Conservation (phyloP, 2,888 invertebrate species). For the Ennomos erosarius region DNA sequence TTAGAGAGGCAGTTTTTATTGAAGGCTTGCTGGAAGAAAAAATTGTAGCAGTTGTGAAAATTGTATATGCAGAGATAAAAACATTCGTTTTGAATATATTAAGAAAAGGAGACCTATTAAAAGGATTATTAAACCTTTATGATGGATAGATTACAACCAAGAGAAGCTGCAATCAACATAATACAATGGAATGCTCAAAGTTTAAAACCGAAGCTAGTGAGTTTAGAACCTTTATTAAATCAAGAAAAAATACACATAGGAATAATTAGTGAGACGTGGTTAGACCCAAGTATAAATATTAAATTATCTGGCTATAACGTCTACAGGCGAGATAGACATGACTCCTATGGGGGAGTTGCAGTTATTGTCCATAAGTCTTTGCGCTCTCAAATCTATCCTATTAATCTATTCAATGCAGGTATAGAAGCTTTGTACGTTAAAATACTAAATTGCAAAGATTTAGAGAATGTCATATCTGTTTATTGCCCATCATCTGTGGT, state of each 20-base stretch:
- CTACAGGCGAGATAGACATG: background rate
- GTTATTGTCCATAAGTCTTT: background rate
- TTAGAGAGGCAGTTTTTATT: background rate
- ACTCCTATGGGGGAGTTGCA: background rate
- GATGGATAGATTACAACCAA: background rate
- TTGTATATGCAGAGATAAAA: background rate
- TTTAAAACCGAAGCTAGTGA: background rate
- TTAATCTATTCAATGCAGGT: conserved; percentile 17
- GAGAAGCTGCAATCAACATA: background rate
- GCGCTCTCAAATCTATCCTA: background rate
- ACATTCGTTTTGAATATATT: background rate
- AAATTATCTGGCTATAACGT: background rate
- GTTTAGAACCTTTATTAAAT: background rate
- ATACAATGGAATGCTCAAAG: conserved; percentile 4
- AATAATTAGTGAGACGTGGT: background rate
- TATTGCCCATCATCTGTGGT: conserved; percentile 34
- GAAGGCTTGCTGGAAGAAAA: background rate
- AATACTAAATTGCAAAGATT: conserved; percentile 11
- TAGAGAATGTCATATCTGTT: conserved; percentile 21
- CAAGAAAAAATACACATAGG: background rate
- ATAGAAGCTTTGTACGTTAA: conserved; percentile 32
- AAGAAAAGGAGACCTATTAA: background rate
- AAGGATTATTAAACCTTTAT: background rate
- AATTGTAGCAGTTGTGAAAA: background rate
- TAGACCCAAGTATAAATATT: background rate